Evolutionary conservation across 2,888 invertebrate species (phyloP).

Genomic region (Nipponacmea schrenckii): DNA sequence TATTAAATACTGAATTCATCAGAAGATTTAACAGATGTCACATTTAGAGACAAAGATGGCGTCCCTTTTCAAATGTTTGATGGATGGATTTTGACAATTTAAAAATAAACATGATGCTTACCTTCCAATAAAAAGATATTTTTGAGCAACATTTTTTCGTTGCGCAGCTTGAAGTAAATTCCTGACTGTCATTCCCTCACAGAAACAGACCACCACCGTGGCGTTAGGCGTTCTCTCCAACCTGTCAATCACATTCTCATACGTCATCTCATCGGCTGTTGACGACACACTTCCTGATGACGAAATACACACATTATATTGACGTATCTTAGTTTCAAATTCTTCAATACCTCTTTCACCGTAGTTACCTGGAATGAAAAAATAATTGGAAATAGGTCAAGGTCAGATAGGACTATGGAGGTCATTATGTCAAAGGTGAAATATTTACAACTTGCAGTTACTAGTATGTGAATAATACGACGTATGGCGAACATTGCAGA

Average conservation of each 20-base stretch:
- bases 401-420: not conserved
- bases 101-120: conserved; percentile 53
- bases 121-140: conserved; percentile 78
- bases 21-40: no score
- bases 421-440: no score
- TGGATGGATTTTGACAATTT: no score
- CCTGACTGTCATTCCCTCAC: conserved; percentile 80
- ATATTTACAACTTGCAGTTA: no score
- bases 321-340: conserved; percentile 77
- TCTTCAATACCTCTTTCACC: conserved; percentile 81
- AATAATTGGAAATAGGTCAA: conserved; percentile 1
- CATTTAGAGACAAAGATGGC: no score
- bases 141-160: conserved; percentile 72
- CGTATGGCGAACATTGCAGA: no score
- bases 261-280: conserved; percentile 73
- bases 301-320: conserved; percentile 79
- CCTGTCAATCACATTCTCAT: conserved; percentile 68
- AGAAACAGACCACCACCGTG: conserved; percentile 81
- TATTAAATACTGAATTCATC: no score
- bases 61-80: no score
- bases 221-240: conserved; percentile 72
- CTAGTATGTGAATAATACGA: no score
- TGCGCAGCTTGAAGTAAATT: conserved; percentile 75
- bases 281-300: conserved; percentile 76
- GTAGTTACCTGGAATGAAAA: conserved; percentile 76